Evolutionary conservation across 2,797 vertebrate species (phyloP).

Genomic region (Pantherophis alleghaniensis): DNA sequence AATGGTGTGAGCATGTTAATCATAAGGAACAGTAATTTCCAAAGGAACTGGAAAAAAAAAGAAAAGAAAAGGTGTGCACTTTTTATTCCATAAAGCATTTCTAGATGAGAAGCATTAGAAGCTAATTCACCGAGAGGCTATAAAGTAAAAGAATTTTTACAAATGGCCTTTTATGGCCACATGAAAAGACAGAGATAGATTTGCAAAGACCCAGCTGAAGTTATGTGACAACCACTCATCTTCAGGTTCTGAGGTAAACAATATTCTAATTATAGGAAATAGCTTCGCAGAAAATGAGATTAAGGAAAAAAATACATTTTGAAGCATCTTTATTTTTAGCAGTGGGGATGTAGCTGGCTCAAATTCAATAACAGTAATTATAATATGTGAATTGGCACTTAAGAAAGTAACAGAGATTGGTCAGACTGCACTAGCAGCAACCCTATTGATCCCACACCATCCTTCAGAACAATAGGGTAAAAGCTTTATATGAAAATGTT

Average conservation of each 20-base stretch:
- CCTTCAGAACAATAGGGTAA: background rate
- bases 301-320: slow-evolving; percentile 44
- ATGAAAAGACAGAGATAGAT: slow-evolving; percentile 48
- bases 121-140: background rate
- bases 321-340: slow-evolving; percentile 42
- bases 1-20: background rate
- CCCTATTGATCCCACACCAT: background rate
- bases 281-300: slow-evolving; percentile 29
- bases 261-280: slow-evolving; percentile 47
- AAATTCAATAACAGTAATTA: slow-evolving; percentile 57
- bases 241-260: slow-evolving; percentile 58
- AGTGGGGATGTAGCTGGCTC: slow-evolving; percentile 47
- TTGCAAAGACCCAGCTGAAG: slow-evolving; percentile 32
- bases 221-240: slow-evolving; percentile 33
- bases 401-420: slow-evolving; percentile 5
- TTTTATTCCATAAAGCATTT: background rate
- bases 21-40: background rate
- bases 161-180: background rate
- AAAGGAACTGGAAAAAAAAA: background rate
- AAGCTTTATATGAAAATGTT: background rate
- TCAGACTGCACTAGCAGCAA: background rate
- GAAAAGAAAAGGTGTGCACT: background rate
- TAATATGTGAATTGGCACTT: slow-evolving; percentile 37
- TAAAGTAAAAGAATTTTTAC: slow-evolving; percentile 38
- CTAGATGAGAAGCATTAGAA: slow-evolving; percentile 20